Evolutionary conservation across 2,888 invertebrate genomes (phyloP).

Genomic region (Coenonympha arcania): DNA sequence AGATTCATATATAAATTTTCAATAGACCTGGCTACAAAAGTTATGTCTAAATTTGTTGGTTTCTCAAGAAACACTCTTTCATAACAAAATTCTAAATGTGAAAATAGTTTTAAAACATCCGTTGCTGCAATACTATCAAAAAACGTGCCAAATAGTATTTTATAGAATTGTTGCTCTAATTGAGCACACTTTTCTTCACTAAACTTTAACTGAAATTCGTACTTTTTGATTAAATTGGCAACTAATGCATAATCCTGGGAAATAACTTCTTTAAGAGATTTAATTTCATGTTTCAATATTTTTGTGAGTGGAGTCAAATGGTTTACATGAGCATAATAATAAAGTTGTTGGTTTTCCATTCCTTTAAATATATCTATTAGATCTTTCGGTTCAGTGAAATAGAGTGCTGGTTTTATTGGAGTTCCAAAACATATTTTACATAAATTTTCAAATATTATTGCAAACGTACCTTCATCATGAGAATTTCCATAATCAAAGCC

Average conservation of each 20-base stretch:
- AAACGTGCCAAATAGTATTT: constrained; percentile 73
- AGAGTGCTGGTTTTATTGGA: constrained; percentile 67
- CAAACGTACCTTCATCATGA: constrained; percentile 56
- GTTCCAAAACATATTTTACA: constrained; percentile 53
- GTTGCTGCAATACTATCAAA: constrained; percentile 71
- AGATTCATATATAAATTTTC: constrained; percentile 72
- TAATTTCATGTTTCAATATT: constrained; percentile 61
- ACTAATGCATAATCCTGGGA: constrained; percentile 43
- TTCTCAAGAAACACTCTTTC: constrained; percentile 74
- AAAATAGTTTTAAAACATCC: constrained; percentile 71
- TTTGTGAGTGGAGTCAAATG: constrained; percentile 70
- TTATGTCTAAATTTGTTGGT: constrained; percentile 71
- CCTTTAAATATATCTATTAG: constrained; percentile 73
- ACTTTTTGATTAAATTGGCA: constrained; percentile 41
- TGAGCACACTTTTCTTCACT: constrained; percentile 67
- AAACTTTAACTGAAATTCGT: constrained; percentile 45
- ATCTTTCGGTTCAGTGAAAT: constrained; percentile 72
- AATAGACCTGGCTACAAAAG: constrained; percentile 73
- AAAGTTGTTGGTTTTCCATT: constrained; percentile 77
- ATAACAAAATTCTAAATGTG: constrained; percentile 78
- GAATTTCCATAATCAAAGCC: constrained; percentile 58
- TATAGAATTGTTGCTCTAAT: constrained; percentile 69
- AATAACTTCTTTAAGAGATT: constrained; percentile 55
- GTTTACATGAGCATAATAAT: constrained; percentile 76
- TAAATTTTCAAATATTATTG: constrained; percentile 62